Conservation (phyloP, 37 sponge, comb jelly and placozoan species). For the Theonella swinhoei region DNA sequence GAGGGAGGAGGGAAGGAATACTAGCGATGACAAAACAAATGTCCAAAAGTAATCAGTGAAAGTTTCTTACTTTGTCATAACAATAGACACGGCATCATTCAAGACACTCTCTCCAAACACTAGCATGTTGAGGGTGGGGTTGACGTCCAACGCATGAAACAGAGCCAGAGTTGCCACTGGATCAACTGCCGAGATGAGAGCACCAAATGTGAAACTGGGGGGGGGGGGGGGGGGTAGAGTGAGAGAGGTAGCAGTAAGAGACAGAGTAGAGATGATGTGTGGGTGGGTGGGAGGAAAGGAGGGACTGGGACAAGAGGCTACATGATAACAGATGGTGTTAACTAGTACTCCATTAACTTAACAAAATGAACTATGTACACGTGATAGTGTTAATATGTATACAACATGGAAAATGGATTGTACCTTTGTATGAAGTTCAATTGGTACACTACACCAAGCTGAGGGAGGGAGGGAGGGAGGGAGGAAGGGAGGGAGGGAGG, state of each 20-base stretch:
- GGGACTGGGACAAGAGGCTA: too few relatives aligned
- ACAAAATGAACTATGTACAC: too few relatives aligned
- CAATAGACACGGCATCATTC: constrained; percentile 98
- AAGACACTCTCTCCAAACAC: constrained; percentile 98
- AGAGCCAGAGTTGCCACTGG: constrained; percentile 97
- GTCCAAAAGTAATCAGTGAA: neutral
- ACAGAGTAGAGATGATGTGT: too few relatives aligned
- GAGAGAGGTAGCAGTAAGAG: neutral
- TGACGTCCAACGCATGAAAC: constrained; percentile 93
- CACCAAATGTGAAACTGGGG: constrained; percentile 93
- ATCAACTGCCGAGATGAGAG: constrained; percentile 96
- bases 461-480: neutral
- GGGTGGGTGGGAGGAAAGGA: too few relatives aligned
- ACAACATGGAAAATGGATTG: too few relatives aligned
- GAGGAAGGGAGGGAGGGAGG: neutral
- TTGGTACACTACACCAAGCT: constrained; percentile 26
- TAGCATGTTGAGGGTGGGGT: constrained; percentile 93
- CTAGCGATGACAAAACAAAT: neutral
- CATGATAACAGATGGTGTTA: too few relatives aligned
- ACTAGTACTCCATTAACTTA: too few relatives aligned
- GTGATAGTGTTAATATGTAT: too few relatives aligned
- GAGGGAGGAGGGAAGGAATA: neutral
- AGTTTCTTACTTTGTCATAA: constrained; percentile 88
- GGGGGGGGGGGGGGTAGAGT: too few relatives aligned
- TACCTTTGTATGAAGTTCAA: constrained; percentile 48